A percentile compares a stretch with the other conserved stretches of the same genome.
Conservation (phyloP, 2,888 invertebrate species). For the Sesia bembeciformis region DNA sequence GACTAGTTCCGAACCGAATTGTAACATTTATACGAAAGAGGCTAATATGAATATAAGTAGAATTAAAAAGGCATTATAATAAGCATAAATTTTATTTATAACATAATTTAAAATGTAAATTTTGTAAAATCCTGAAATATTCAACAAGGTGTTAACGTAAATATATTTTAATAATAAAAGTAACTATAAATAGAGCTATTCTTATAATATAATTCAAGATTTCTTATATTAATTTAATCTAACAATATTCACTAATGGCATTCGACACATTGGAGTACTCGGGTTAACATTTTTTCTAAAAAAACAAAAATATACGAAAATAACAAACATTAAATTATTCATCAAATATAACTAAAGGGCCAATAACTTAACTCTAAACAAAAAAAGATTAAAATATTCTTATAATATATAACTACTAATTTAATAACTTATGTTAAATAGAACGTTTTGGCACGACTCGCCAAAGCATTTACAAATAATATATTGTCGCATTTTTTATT, state of each 20-base stretch:
- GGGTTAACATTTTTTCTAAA: constrained; percentile 15
- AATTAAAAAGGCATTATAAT: constrained; percentile 12
- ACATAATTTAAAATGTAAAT: constrained; percentile 66
- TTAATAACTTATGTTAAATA: constrained; percentile 6
- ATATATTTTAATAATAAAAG: constrained; percentile 25
- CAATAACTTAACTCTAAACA: constrained; percentile 27
- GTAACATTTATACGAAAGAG: too few relatives aligned
- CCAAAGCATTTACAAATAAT: constrained; percentile 14
- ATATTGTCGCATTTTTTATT: too few relatives aligned
- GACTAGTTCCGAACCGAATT: too few relatives aligned
- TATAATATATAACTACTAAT: too few relatives aligned
- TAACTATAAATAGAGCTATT: constrained; percentile 27
- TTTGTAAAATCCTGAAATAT: constrained; percentile 68
- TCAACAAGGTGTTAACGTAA: constrained; percentile 52
- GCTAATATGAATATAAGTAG: too few relatives aligned
- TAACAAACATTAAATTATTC: constrained; percentile 8
- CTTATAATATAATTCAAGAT: constrained; percentile 4
- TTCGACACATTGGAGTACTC: constrained; percentile 30
- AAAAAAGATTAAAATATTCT: constrained; percentile 25
- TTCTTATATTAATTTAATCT: constrained; percentile 2
- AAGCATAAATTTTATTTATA: constrained; percentile 65
- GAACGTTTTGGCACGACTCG: constrained; percentile 48
- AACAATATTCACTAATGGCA: constrained; percentile 53
- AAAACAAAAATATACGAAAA: constrained; percentile 17
- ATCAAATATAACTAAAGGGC: constrained; percentile 10